Conservation (phyloP, 2,113 vertebrate species). For the Diphyllodes magnificus region DNA sequence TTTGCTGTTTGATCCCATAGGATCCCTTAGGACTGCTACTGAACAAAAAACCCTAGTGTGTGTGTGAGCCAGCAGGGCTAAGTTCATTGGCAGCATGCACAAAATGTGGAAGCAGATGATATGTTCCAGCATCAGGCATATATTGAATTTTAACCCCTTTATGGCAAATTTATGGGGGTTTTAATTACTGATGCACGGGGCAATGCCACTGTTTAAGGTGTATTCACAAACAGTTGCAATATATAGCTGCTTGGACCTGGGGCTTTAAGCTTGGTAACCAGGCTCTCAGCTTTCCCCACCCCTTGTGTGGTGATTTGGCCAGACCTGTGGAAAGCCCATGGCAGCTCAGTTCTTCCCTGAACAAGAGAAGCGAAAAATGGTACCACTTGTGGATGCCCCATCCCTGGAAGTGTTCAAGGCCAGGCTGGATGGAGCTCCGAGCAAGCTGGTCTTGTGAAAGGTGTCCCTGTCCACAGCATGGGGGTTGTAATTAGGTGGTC, state of each 20-base stretch:
- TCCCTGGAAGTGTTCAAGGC: background rate
- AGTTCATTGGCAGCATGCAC: background rate
- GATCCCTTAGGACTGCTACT: background rate
- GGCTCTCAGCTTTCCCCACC: background rate
- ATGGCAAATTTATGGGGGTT: background rate
- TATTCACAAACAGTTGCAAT: background rate
- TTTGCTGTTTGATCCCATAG: background rate
- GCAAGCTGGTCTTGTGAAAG: background rate
- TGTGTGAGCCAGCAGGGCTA: background rate
- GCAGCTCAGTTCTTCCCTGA: background rate
- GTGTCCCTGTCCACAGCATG: background rate
- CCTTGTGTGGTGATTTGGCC: background rate
- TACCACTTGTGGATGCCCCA: background rate
- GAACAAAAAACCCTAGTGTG: background rate
- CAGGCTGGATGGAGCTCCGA: background rate
- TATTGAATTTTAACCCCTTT: background rate
- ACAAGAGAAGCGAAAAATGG: background rate
- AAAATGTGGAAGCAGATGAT: background rate
- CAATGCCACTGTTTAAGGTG: background rate
- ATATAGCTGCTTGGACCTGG: background rate
- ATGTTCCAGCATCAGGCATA: background rate
- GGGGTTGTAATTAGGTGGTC: background rate
- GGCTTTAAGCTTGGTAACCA: background rate
- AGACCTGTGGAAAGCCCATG: background rate
- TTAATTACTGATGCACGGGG: background rate